These are phyloP conservation scores for Phoeniculus purpureus DNA, from an alignment of 2,797 vertebrate species.

Conservation along the genomic window DNA sequence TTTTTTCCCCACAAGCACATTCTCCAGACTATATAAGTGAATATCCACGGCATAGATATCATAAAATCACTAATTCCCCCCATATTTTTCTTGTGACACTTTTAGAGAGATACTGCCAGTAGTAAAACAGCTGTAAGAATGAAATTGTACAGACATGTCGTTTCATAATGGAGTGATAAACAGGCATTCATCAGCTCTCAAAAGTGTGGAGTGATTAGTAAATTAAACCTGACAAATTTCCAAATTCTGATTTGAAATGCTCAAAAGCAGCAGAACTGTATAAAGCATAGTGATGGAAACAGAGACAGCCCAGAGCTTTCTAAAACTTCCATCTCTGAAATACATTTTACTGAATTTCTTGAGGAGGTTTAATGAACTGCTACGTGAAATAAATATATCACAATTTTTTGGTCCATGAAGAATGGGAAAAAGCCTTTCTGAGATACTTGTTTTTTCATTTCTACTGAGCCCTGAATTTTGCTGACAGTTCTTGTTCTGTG, in stretches of 20 bases:
- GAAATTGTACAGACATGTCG: not conserved
- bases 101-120: not conserved
- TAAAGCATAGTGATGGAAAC: not conserved
- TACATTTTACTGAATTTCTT: not conserved
- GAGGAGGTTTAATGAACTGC: not conserved
- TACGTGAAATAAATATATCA: not conserved
- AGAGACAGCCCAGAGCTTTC: not conserved
- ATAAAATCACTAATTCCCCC: conserved; percentile 7
- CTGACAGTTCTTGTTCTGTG: not conserved
- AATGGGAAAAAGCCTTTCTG: not conserved
- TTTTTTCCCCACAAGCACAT: fast-evolving
- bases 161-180: conserved; percentile 44
- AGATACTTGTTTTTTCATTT: not conserved
- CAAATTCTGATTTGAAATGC: not conserved
- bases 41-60: not conserved
- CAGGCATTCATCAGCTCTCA: not conserved
- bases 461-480: not conserved
- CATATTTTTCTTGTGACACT: conserved; percentile 18
- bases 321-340: not conserved
- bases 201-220: conserved; percentile 1
- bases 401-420: not conserved
- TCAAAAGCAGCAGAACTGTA: not conserved
- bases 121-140: conserved; percentile 18
- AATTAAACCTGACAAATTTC: conserved; percentile 25
- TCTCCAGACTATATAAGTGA: not conserved